Percentiles rank a stretch among this genome's conserved stretches.
phyloP scores from a whole-genome alignment of 2,888 invertebrate species.

The Volucella bombylans region DNA sequence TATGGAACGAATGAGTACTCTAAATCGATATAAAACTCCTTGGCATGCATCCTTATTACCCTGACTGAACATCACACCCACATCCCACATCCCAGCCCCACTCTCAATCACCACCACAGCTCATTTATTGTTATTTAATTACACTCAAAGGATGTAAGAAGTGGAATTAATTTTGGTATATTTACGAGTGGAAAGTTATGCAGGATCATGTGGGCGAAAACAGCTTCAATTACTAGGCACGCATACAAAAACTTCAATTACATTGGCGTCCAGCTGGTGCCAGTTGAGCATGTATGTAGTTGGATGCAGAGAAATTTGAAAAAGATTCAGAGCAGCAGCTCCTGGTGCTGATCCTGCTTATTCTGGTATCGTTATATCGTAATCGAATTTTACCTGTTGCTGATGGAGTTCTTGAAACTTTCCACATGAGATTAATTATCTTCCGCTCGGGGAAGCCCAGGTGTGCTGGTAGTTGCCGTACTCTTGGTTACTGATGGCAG shows the following conservation, averaged over 20 bases:
- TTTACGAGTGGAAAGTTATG: slow-evolving; percentile 33
- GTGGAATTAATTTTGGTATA: slow-evolving; percentile 50
- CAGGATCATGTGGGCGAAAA: slow-evolving; percentile 49
- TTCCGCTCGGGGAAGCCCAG: slow-evolving; percentile 44
- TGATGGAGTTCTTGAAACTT: slow-evolving; percentile 34
- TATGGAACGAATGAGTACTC: neutral
- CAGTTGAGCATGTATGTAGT: too few relatives aligned
- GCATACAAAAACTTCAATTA: slow-evolving; percentile 57
- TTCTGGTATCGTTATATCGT: slow-evolving; percentile 21
- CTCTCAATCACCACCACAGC: neutral
- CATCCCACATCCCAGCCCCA: too few relatives aligned
- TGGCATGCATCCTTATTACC: slow-evolving; percentile 4
- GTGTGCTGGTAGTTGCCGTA: slow-evolving; percentile 15
- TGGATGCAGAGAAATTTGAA: neutral
- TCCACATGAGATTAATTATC: slow-evolving; percentile 68
- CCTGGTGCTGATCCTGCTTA: neutral
- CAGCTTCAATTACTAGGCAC: slow-evolving; percentile 22
- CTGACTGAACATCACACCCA: too few relatives aligned
- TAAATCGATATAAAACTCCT: slow-evolving; percentile 25
- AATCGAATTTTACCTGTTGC: slow-evolving; percentile 66
- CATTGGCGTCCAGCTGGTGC: slow-evolving; percentile 45
- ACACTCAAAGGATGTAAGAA: slow-evolving; percentile 58
- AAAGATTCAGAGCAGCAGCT: neutral
- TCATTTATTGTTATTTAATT: slow-evolving; percentile 63
- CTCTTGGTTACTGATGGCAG: slow-evolving; percentile 18